Evolutionary conservation across 2,113 vertebrate species (phyloP).

Genomic region (Telmatochromis bifrenatus): DNA sequence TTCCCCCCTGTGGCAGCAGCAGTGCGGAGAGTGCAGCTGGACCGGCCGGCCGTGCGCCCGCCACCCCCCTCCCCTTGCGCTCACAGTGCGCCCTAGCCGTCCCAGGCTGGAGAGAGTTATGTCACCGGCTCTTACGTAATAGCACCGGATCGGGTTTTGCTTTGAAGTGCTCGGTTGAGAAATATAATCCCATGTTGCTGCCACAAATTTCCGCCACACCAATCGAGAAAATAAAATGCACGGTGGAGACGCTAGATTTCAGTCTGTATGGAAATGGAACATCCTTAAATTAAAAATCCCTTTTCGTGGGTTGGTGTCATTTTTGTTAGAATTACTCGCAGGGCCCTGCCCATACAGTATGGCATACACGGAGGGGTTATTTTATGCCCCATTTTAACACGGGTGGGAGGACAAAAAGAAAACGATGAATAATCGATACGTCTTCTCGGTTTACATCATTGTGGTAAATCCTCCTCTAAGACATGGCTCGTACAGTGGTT

Average conservation of each 20-base stretch:
- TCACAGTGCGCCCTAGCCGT: conserved; percentile 23
- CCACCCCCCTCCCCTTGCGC: background rate
- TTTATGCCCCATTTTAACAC: background rate
- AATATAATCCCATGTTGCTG: conserved; percentile 53
- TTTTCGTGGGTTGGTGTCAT: background rate
- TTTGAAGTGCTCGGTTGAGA: conserved; percentile 40
- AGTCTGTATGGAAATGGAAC: background rate
- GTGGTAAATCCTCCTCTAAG: background rate
- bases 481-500: background rate
- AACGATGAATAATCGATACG: conserved; percentile 46
- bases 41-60: conserved; percentile 3
- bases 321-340: background rate
- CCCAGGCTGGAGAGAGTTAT: conserved; percentile 54
- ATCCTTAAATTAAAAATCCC: background rate
- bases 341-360: background rate
- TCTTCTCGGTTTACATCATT: conserved; percentile 30
- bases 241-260: background rate
- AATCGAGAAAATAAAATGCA: conserved; percentile 13
- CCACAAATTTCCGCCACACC: conserved; percentile 17
- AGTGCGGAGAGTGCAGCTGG: conserved; percentile 19
- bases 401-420: background rate
- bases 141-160: conserved; percentile 56
- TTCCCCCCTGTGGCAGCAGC: background rate
- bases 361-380: background rate
- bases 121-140: conserved; percentile 68